Conservation (phyloP, 2,113 vertebrate species). For the Pelecanus crispus region DNA sequence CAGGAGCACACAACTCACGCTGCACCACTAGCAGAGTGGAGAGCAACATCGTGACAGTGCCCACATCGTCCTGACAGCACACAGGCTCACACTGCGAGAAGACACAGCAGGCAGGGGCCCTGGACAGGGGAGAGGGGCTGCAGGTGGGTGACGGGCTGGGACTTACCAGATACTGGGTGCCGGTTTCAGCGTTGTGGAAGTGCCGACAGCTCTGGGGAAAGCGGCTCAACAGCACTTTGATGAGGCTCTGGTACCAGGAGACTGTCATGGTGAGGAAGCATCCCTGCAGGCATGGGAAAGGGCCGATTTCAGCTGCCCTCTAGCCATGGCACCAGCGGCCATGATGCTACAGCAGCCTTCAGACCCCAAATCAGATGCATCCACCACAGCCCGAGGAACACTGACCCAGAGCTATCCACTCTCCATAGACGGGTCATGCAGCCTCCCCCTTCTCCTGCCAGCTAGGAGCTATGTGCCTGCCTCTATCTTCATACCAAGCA, state of each 20-base stretch:
- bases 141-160: not conserved
- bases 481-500: not conserved
- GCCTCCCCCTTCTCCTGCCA: not conserved
- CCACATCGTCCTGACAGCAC: not conserved
- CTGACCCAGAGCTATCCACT: not conserved
- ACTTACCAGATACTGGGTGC: conserved; percentile 94
- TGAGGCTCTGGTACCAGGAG: conserved; percentile 96
- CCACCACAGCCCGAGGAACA: not conserved
- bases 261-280: conserved; percentile 96
- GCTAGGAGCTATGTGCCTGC: not conserved
- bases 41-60: not conserved
- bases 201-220: conserved; percentile 98
- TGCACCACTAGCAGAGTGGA: not conserved
- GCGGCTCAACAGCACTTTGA: conserved; percentile 90
- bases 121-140: not conserved
- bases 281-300: conserved; percentile 70
- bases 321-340: not conserved
- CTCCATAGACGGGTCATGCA: not conserved
- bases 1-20: not conserved
- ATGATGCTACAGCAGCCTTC: not conserved
- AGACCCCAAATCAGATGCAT: not conserved
- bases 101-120: not conserved
- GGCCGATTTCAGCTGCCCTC: not conserved
- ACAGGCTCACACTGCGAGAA: not conserved
- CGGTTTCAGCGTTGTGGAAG: conserved; percentile 85